Evolutionary conservation across 1,140 invertebrate species (phyloP).

Genomic region (Heterodera carotae): DNA sequence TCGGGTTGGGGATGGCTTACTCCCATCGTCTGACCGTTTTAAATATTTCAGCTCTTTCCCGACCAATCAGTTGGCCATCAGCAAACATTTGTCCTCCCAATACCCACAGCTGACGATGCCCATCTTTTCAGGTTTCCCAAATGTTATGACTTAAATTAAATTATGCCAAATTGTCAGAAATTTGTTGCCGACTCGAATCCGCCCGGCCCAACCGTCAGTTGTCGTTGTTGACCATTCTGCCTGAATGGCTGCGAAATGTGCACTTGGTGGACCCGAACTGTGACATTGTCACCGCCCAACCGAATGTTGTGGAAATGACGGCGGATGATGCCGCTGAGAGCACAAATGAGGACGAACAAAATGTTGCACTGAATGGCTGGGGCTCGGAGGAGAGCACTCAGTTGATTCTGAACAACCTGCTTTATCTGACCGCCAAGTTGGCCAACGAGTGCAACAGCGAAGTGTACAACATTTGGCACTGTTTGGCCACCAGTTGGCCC

Average conservation of each 20-base stretch:
- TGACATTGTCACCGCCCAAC: slow-evolving; percentile 71
- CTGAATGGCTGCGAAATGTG: slow-evolving; percentile 91
- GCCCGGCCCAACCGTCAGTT: slow-evolving; percentile 47
- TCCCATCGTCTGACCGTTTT: no score
- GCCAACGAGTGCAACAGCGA: slow-evolving; percentile 91
- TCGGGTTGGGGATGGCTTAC: no score
- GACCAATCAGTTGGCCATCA: slow-evolving; percentile 81
- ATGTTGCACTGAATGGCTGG: slow-evolving; percentile 13
- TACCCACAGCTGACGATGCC: slow-evolving; percentile 97
- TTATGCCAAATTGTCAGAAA: slow-evolving; percentile 73
- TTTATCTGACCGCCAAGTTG: slow-evolving; percentile 96
- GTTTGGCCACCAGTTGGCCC: slow-evolving; percentile 89
- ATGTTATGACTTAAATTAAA: slow-evolving; percentile 22
- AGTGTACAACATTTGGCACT: slow-evolving; percentile 91
- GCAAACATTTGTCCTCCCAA: slow-evolving; percentile 83
- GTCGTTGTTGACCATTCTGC: slow-evolving; percentile 80
- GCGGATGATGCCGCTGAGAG: slow-evolving; percentile 1
- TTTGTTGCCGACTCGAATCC: slow-evolving; percentile 89
- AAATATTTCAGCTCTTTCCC: slow-evolving; percentile 46
- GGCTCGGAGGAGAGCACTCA: slow-evolving; percentile 85
- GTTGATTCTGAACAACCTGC: slow-evolving; percentile 97
- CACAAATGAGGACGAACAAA: slow-evolving; percentile 13
- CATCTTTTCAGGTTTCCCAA: slow-evolving; percentile 86
- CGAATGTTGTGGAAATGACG: not conserved
- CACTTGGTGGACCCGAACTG: slow-evolving; percentile 94